phyloP scores from a whole-genome alignment of 1,140 invertebrate genomes.

The Bombus fervidus region DNA sequence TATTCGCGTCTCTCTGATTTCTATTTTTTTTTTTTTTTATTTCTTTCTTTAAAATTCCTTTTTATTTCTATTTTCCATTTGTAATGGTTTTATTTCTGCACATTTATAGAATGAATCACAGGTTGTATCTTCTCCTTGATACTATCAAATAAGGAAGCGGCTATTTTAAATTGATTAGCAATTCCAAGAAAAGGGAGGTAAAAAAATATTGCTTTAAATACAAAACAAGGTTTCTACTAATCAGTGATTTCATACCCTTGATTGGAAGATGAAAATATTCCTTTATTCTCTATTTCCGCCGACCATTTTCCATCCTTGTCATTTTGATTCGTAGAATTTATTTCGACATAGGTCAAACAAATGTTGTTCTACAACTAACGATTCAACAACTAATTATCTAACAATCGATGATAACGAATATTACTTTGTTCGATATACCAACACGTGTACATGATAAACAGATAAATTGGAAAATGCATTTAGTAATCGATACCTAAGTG shows the following conservation, averaged over 20 bases:
- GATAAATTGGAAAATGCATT: slow-evolving; percentile 25
- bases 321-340: background rate
- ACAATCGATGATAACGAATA: background rate
- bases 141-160: too few species aligned
- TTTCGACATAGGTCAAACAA: background rate
- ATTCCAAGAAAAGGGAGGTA: background rate
- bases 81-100: background rate
- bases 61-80: background rate
- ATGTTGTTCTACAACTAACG: background rate
- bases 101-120: too few species aligned
- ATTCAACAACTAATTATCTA: background rate
- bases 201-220: background rate
- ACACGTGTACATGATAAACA: background rate
- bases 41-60: background rate
- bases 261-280: background rate
- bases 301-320: background rate
- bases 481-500: slow-evolving; percentile 13
- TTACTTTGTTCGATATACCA: background rate
- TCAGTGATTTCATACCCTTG: background rate
- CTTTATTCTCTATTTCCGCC: background rate
- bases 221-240: background rate
- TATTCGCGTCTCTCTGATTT: too few species aligned
- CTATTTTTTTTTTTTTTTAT: background rate
- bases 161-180: too few species aligned
- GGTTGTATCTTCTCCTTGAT: too few species aligned